Conservation (phyloP, 2,888 invertebrate genomes). For the Amphipyra tragopoginis region DNA sequence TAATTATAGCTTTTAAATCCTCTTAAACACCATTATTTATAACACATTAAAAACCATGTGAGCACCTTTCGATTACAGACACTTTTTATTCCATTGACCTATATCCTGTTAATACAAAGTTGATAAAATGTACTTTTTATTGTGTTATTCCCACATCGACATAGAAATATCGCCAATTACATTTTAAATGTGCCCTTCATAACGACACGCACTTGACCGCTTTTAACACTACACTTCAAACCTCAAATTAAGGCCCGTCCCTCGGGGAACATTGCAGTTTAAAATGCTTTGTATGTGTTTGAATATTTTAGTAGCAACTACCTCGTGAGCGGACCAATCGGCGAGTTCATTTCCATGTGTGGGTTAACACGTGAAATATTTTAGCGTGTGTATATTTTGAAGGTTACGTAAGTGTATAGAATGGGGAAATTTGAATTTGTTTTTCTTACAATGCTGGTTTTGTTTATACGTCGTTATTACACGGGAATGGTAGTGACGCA, state of each 20-base stretch:
- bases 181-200: conserved; percentile 43
- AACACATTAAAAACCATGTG: too few species aligned
- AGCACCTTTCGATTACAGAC: too few species aligned
- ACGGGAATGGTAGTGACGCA: conserved; percentile 32
- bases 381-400: conserved; percentile 36
- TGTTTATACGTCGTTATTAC: conserved; percentile 28
- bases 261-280: conserved; percentile 56
- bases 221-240: conserved; percentile 60
- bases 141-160: not conserved
- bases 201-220: conserved; percentile 59
- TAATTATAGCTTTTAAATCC: too few species aligned
- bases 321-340: conserved; percentile 56
- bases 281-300: conserved; percentile 60
- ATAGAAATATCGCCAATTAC: conserved; percentile 37
- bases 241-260: conserved; percentile 62
- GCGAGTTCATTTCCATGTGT: conserved; percentile 45
- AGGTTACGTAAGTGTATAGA: conserved; percentile 36
- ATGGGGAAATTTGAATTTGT: conserved; percentile 44
- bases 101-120: not conserved
- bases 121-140: not conserved
- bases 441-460: conserved; percentile 49
- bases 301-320: conserved; percentile 64
- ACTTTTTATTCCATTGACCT: too few species aligned
- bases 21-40: too few species aligned
- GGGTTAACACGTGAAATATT: conserved; percentile 43